Evolutionary conservation across 2,113 vertebrate species (phyloP), one percentile per base, ranked within the genome.

Genomic region (Ahaetulla prasina): DNA sequence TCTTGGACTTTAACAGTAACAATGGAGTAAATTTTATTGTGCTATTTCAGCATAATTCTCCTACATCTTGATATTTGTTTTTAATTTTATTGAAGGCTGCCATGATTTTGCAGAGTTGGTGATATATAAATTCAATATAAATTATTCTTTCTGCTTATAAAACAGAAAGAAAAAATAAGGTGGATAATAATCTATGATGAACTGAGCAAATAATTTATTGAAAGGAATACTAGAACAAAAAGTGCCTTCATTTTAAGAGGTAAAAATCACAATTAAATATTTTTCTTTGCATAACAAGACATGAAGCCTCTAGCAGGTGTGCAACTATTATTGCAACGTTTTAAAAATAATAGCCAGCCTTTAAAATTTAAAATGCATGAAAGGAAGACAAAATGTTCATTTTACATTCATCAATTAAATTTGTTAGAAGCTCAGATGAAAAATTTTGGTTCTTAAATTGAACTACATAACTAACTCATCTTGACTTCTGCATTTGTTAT

Each of bases 351-450:
- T 95, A 94, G 91, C 95, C 93, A 95, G 93, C 57, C 91, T 95
- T 95, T 95, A 52, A 52, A 39, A 92, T 95, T 92, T 94, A 94
- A 96, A 96, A 89, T 89, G 95, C 94, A 92, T 94, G 90, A 96
- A 96, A 96, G 92, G 92, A 60, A 93, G 92, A 96, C 91, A 94
- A 96, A 95, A 95, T 96, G 95, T 87, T 96, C 95, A 95, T 95
- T 96, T 95, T 95, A 93, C 47, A 95, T 97, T 96, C 94, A 93
- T 88, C 93, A 94, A 88, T 93, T 91, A 94, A 94, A 93, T 94
- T 95, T 96, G 95, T 95, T 96, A 90, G 94, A 93, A 96, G 95
- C 92, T 90, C 87, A 94, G 92, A 95, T 93, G 91, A 96, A 95
- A 96, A 96, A 7, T 96, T 95, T 95, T 93, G 90, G 93, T 45